These are phyloP conservation scores for Beaufortia kweichowensis DNA, from an alignment of 2,113 vertebrate genomes.

Conservation along the genomic window DNA sequence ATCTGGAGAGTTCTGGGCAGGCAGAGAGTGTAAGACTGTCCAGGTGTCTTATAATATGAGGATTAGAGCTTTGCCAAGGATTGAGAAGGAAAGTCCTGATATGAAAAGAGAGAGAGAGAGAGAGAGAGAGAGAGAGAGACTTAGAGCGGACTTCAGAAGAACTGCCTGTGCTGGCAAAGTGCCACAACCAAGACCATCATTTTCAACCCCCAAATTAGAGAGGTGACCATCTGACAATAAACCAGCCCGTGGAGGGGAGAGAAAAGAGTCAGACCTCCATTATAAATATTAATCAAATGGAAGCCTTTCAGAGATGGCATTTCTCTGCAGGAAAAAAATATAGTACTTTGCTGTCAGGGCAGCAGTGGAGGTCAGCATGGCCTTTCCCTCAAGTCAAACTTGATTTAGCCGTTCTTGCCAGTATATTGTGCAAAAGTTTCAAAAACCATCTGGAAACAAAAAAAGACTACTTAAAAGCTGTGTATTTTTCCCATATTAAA, in stretches of 20 bases:
- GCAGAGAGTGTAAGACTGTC: slow-evolving; percentile 42
- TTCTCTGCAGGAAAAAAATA: slow-evolving; percentile 67
- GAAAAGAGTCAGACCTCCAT: slow-evolving; percentile 66
- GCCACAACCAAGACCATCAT: slow-evolving; percentile 36
- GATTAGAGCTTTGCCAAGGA: slow-evolving; percentile 52
- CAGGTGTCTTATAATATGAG: slow-evolving; percentile 50
- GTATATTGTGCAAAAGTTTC: slow-evolving; percentile 47
- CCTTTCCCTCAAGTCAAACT: slow-evolving; percentile 67
- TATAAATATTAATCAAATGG: slow-evolving; percentile 76
- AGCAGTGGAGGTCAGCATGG: slow-evolving; percentile 72
- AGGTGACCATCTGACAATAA: slow-evolving; percentile 66
- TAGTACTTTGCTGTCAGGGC: slow-evolving; percentile 71
- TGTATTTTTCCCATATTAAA: slow-evolving; percentile 11
- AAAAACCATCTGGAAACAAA: neutral
- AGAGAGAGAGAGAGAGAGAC: slow-evolving; percentile 17
- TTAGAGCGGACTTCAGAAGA: slow-evolving; percentile 22
- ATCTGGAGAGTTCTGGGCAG: slow-evolving; percentile 43
- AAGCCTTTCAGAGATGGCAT: slow-evolving; percentile 76
- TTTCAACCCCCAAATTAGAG: slow-evolving; percentile 59
- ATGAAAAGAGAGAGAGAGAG: slow-evolving; percentile 42
- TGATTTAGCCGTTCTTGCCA: slow-evolving; percentile 51
- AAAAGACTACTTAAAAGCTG: neutral
- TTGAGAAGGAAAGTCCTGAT: slow-evolving; percentile 35
- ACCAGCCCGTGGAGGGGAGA: slow-evolving; percentile 64
- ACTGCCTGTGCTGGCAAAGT: slow-evolving; percentile 40